A percentile compares a stretch with the other conserved stretches of the same genome.
phyloP scores from a whole-genome alignment of 2,888 invertebrate genomes.

The Tanypteryx hageni region DNA sequence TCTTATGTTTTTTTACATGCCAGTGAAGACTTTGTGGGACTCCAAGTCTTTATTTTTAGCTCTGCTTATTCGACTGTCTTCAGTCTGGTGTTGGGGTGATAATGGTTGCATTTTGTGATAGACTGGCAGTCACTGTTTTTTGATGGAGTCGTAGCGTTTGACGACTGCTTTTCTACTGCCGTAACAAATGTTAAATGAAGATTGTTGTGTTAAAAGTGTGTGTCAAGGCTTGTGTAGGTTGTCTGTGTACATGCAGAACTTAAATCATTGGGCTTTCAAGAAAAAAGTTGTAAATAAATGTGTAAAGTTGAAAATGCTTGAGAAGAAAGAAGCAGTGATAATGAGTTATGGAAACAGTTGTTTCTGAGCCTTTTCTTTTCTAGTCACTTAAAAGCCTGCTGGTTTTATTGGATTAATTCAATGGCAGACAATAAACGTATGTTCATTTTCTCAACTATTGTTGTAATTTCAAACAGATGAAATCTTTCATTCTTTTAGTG shows the following conservation, averaged over 20 bases:
- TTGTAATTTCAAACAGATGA: not conserved
- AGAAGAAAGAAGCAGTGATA: constrained; percentile 66
- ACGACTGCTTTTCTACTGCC: constrained; percentile 43
- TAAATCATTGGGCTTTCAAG: constrained; percentile 67
- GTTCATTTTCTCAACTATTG: constrained; percentile 18
- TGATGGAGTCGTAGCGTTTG: constrained; percentile 38
- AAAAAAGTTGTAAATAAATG: constrained; percentile 64
- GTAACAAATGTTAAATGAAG: constrained; percentile 38
- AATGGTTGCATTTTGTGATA: constrained; percentile 62
- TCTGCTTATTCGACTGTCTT: constrained; percentile 28
- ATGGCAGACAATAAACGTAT: constrained; percentile 46
- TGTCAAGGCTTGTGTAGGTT: constrained; percentile 58
- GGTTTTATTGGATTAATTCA: constrained; percentile 42
- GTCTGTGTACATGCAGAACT: constrained; percentile 47
- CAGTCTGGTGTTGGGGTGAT: constrained; percentile 56
- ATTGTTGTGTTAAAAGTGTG: constrained; percentile 53
- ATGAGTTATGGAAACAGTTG: constrained; percentile 66
- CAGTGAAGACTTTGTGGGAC: constrained; percentile 40
- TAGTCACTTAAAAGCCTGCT: constrained; percentile 67
- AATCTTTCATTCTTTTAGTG: constrained; percentile 6
- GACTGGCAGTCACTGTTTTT: constrained; percentile 55
- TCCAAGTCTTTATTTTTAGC: constrained; percentile 39
- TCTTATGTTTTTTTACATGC: constrained; percentile 23
- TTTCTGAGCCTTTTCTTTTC: constrained; percentile 67
- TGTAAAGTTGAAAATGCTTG: constrained; percentile 62